Evolutionary conservation across 2,797 vertebrate species (phyloP).

Genomic region (Neosalanx taihuensis): DNA sequence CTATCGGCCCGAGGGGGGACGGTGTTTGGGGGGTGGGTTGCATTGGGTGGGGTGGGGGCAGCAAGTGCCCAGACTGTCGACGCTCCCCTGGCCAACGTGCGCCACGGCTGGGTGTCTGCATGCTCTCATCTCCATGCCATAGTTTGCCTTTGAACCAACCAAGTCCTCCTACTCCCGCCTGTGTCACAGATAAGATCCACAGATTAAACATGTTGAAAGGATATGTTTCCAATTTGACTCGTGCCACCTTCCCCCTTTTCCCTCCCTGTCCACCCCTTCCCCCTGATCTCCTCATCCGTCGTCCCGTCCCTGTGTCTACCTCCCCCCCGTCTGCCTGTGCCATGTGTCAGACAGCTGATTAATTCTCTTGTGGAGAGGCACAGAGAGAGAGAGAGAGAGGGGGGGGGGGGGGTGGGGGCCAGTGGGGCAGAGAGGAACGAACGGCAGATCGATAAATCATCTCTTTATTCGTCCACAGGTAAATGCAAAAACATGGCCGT

Average conservation of each 20-base stretch:
- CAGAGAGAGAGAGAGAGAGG: conserved; percentile 27
- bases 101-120: conserved; percentile 4
- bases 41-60: conserved; percentile 5
- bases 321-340: neutral
- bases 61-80: neutral
- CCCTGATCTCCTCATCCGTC: neutral
- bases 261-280: neutral
- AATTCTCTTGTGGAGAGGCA: conserved; percentile 66
- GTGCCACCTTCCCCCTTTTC: conserved; percentile 55
- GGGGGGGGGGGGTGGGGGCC: neutral
- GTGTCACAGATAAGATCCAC: conserved; percentile 48
- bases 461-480: conserved; percentile 70
- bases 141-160: conserved; percentile 1
- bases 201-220: conserved; percentile 58
- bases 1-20: neutral
- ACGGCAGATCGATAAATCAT: conserved; percentile 82
- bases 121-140: conserved; percentile 2
- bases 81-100: neutral
- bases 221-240: conserved; percentile 54
- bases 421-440: conserved; percentile 54
- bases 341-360: conserved; percentile 81
- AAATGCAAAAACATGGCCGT: conserved; percentile 79
- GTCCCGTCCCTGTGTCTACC: neutral
- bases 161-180: neutral
- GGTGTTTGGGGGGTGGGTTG: conserved; percentile 5